Conservation (phyloP, 2,888 invertebrate species). For the Meta bourneti region DNA sequence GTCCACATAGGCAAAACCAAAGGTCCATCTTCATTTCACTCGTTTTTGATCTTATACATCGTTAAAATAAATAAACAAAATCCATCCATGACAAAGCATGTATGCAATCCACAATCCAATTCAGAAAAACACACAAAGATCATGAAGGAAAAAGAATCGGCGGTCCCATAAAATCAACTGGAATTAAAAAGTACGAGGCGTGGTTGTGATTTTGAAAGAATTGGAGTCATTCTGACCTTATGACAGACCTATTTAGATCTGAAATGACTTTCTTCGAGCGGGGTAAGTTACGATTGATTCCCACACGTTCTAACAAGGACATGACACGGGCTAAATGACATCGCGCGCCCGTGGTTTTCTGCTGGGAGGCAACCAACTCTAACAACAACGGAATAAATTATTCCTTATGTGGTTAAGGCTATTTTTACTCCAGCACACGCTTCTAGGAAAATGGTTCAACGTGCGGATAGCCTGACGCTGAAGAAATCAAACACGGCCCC, state of each 20-base stretch:
- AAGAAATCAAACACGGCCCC: neutral
- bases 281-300: constrained; percentile 58
- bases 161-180: constrained; percentile 27
- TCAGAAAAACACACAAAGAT: neutral
- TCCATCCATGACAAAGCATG: no score
- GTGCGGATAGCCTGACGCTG: neutral
- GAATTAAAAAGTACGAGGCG: constrained; percentile 58
- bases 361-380: neutral
- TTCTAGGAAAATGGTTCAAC: neutral
- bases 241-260: constrained; percentile 61
- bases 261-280: constrained; percentile 49
- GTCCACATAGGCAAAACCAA: no score
- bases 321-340: neutral
- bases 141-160: neutral
- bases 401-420: neutral
- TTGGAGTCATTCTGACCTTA: constrained; percentile 69
- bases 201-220: constrained; percentile 46
- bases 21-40: no score
- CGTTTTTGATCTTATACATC: no score
- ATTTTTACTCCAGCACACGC: neutral
- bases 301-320: constrained; percentile 45
- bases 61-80: no score
- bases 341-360: no score
- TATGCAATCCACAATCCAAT: neutral
- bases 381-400: neutral